A percentile compares a stretch with the other conserved stretches of the same genome.
Conservation (phyloP, 2,113 vertebrate genomes). For the Lamprotornis superbus region DNA sequence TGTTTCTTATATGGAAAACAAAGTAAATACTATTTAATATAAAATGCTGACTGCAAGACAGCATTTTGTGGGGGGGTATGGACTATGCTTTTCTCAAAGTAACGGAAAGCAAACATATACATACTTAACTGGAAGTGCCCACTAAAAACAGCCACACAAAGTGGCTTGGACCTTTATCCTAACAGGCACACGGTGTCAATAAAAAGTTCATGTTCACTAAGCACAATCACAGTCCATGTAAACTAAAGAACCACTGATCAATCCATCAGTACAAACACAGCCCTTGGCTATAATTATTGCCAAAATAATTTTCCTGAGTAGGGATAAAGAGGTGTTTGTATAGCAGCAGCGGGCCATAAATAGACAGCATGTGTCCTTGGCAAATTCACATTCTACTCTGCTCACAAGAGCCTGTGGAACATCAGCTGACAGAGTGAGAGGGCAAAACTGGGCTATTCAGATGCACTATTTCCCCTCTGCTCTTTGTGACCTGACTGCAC, state of each 20-base stretch:
- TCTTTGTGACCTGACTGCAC: not conserved
- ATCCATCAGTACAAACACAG: conserved; percentile 30
- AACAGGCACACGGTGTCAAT: not conserved
- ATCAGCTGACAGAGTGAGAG: not conserved
- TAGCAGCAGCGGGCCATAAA: conserved; percentile 8
- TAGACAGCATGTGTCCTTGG: not conserved
- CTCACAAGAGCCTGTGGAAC: not conserved
- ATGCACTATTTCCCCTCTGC: not conserved
- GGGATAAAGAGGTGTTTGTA: conserved; percentile 22
- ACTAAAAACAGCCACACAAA: not conserved
- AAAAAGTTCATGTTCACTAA: not conserved
- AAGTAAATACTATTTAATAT: not conserved
- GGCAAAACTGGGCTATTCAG: not conserved
- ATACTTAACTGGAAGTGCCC: not conserved
- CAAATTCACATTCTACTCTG: not conserved
- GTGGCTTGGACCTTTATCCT: not conserved
- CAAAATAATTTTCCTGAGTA: conserved; percentile 3
- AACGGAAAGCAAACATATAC: not conserved
- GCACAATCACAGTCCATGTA: not conserved
- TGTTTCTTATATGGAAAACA: not conserved
- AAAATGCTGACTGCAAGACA: not conserved
- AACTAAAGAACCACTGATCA: not conserved
- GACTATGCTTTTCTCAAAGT: not conserved
- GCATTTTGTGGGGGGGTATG: not conserved
- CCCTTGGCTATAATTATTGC: not conserved